Evolutionary conservation across 2,797 vertebrate genomes (phyloP).

Genomic region (Manis javanica): DNA sequence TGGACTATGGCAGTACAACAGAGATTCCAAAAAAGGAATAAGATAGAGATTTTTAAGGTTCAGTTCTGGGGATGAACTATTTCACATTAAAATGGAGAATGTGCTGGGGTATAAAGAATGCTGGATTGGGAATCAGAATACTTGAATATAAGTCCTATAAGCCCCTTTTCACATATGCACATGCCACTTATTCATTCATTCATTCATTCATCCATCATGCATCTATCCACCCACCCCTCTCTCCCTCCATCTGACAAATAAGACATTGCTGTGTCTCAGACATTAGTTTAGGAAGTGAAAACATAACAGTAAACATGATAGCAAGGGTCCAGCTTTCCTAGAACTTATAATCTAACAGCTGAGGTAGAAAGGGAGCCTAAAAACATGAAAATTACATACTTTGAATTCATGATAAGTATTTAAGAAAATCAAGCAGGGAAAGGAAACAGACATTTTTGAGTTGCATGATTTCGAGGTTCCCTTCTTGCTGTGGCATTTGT

Average conservation of each 20-base stretch:
- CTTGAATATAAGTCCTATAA: neutral
- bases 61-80: neutral
- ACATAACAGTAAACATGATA: neutral
- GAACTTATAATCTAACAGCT: neutral
- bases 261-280: neutral
- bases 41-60: neutral
- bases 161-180: neutral
- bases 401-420: neutral
- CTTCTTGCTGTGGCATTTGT: neutral
- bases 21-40: neutral
- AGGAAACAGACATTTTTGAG: neutral
- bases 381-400: neutral
- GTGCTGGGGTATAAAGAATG: neutral
- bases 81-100: neutral
- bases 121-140: neutral
- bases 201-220: neutral
- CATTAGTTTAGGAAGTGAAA: neutral
- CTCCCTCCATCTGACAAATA: neutral
- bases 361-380: neutral
- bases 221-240: neutral
- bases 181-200: neutral
- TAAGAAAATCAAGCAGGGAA: constrained; percentile 18
- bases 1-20: neutral
- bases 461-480: neutral
- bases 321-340: neutral